These are phyloP conservation scores for Podarcis muralis DNA, from an alignment of 2,113 vertebrate species.

Conservation along the genomic window DNA sequence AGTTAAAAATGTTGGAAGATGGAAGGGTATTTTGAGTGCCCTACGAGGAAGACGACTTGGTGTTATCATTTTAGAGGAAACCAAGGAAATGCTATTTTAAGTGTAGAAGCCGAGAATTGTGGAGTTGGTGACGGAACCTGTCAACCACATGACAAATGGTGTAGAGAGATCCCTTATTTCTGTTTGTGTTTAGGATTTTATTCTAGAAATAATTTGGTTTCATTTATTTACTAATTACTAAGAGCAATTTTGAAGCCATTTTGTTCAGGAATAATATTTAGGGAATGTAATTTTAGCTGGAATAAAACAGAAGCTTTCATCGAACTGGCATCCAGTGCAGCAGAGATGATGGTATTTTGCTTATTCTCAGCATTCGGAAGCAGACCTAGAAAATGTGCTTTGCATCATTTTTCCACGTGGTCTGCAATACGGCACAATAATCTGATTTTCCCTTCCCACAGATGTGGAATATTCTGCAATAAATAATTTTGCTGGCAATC, in stretches of 20 bases:
- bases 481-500: background rate
- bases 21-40: background rate
- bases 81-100: background rate
- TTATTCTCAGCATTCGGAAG: background rate
- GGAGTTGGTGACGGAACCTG: too few species aligned
- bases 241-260: background rate
- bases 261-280: background rate
- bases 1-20: background rate
- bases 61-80: too few species aligned
- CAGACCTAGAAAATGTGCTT: background rate
- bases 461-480: background rate
- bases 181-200: background rate
- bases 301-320: background rate
- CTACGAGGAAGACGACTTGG: background rate
- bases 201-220: background rate
- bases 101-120: too few species aligned
- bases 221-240: background rate
- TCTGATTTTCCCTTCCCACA: background rate
- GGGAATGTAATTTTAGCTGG: background rate
- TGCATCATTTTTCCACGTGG: background rate
- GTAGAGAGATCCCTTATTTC: background rate
- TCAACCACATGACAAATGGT: too few species aligned
- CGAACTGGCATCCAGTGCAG: background rate
- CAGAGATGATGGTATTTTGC: background rate
- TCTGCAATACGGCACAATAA: background rate